Percentiles rank a stretch among this genome's conserved stretches.
phyloP scores from a whole-genome alignment of 1,140 invertebrate species.

The Doryteuthis pealeii region DNA sequence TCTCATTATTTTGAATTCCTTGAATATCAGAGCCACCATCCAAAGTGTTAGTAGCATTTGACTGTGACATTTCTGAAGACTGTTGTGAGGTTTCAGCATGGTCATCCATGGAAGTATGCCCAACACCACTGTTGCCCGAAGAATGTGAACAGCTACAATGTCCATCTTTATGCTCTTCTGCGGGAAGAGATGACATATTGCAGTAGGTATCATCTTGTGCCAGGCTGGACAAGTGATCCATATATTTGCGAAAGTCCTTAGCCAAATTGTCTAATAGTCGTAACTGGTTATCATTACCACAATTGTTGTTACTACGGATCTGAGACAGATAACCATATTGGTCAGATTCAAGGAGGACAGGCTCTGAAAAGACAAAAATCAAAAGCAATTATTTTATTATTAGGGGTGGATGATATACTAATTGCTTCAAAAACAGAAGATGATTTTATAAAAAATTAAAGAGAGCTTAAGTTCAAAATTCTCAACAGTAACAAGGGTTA shows the following conservation, averaged over 20 bases:
- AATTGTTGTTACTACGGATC: background rate
- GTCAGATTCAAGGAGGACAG: conserved; percentile 6
- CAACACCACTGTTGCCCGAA: background rate
- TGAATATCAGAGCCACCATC: background rate
- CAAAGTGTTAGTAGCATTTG: background rate
- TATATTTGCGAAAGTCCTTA: conserved; percentile 42
- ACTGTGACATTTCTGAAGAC: background rate
- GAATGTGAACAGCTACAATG: background rate
- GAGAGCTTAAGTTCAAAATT: too few relatives aligned
- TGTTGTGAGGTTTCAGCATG: background rate
- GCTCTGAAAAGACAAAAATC: conserved; percentile 2
- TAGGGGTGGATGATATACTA: too few relatives aligned
- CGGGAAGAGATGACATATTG: background rate
- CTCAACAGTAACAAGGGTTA: background rate
- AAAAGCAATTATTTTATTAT: background rate
- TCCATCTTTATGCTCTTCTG: background rate
- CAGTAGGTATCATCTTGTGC: conserved; percentile 13
- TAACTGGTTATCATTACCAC: background rate
- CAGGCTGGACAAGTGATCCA: conserved; percentile 42
- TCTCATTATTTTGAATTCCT: conserved; percentile 21
- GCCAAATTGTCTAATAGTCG: conserved; percentile 25
- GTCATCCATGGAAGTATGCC: background rate
- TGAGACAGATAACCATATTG: background rate
- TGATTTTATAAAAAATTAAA: too few relatives aligned
- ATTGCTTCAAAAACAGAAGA: too few relatives aligned